Evolutionary conservation across 1,140 invertebrate genomes (phyloP), one percentile per base, ranked within the genome.

Genomic region (Trinorchestia longiramus): DNA sequence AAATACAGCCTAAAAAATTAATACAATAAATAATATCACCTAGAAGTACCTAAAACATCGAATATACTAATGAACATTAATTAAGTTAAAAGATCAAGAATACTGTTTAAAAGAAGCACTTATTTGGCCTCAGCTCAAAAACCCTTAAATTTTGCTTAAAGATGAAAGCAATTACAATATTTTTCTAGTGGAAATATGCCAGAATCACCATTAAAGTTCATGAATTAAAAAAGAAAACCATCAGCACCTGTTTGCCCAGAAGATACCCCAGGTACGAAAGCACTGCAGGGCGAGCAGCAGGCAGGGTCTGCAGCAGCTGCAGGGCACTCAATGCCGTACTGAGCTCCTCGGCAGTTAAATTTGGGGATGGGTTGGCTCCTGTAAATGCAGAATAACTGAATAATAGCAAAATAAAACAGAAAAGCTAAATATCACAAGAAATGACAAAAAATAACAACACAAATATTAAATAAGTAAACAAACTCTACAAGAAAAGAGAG

Each of bases 251-350:
- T 47, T 94, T 94, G 43, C 92, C 92, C 15, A 94, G 92, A 47
- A 94, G 92, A n/a, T 94, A 43, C 6, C 92, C 92, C 92, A 94
- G 44, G 44, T 45, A 94, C 15, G 92, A 94, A 3, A 94, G 92
- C 11, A 94, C 92, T 94, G 92, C 92, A n/a, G 92, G 92, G 3
- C 92, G 92, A 45, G 92, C 92, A 45, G 44, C 92, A 94, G 92
- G 92, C 43, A 94, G 44, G 36, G 92, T 94, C 6, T 94, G 92
- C 44, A 94, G 92, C 43, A 94, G 92, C 44, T 94, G 92, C 40
- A 94, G 92, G 44, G 92, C 92, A 94, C 92, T 94, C 36, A 94
- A 47, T 45, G 92, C 92, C 6, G 92, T 94, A 40, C 44, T 94
- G 4, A 94, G 92, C 92, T 94, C 92, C 43, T 94, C 92, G 4